These are phyloP conservation scores for Callyntrura sp. DNA, from an alignment of 2,888 invertebrate species.

Conservation along the genomic window DNA sequence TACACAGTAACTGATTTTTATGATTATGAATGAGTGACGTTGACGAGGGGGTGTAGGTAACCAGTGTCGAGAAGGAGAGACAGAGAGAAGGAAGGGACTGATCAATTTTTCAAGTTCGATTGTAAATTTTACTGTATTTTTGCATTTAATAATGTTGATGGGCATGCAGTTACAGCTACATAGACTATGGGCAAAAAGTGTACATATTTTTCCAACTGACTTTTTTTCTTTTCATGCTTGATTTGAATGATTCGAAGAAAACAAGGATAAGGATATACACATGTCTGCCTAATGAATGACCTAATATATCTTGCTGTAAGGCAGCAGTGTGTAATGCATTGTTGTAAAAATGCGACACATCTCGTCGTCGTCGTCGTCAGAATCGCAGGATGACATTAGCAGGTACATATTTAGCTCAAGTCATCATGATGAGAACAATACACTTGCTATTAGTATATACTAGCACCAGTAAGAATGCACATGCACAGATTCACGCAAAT, in stretches of 20 bases:
- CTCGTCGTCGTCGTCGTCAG: too few relatives aligned
- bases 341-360: background rate
- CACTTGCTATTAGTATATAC: background rate
- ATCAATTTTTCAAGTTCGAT: constrained; percentile 25
- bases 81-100: constrained; percentile 2
- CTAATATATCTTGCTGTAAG: background rate
- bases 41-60: background rate
- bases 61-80: too few relatives aligned
- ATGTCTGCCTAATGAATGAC: background rate
- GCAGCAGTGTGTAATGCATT: background rate
- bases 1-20: background rate
- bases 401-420: constrained; percentile 1
- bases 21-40: background rate
- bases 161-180: background rate
- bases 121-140: background rate
- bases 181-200: too few relatives aligned
- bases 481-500: background rate
- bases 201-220: background rate
- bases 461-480: background rate
- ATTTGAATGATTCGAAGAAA: constrained; percentile 19
- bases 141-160: background rate
- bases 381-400: background rate
- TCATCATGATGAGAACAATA: constrained; percentile 17
- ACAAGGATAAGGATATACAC: constrained; percentile 8
- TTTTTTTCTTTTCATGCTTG: constrained; percentile 39